phyloP scores from a whole-genome alignment of 2,113 vertebrate genomes.

The Anoplopoma fimbria region DNA sequence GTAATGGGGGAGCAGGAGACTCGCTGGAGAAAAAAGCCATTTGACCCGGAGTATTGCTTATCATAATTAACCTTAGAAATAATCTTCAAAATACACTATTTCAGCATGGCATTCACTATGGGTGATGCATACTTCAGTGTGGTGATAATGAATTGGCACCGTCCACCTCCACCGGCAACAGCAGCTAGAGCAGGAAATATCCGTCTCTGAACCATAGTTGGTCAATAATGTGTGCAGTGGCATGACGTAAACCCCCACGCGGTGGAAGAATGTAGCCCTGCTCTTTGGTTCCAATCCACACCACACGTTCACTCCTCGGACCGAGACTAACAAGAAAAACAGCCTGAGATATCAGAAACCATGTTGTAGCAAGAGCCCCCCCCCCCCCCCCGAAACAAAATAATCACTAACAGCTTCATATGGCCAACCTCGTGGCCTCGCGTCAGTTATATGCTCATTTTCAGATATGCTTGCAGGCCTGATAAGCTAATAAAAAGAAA shows the following conservation, averaged over 20 bases:
- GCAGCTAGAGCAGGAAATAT: background rate
- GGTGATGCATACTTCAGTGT: background rate
- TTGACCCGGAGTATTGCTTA: background rate
- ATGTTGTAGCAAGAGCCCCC: conserved; percentile 1
- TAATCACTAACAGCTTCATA: conserved; percentile 15
- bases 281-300: conserved; percentile 7
- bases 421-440: background rate
- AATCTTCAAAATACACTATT: background rate
- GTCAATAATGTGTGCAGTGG: conserved; percentile 14
- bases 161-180: background rate
- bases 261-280: conserved; percentile 2
- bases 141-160: conserved; percentile 15
- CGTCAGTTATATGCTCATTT: background rate
- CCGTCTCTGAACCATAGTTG: conserved; percentile 24
- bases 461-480: conserved; percentile 4
- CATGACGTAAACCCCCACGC: background rate
- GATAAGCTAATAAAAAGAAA: conserved; percentile 10
- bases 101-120: background rate
- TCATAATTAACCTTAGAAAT: background rate
- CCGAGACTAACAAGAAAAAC: conserved; percentile 4
- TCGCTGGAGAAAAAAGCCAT: conserved; percentile 6
- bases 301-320: background rate
- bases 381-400: background rate
- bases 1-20: background rate
- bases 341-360: conserved; percentile 18